phyloP scores from a whole-genome alignment of 1,140 invertebrate genomes.

The Drosophila eugracilis region DNA sequence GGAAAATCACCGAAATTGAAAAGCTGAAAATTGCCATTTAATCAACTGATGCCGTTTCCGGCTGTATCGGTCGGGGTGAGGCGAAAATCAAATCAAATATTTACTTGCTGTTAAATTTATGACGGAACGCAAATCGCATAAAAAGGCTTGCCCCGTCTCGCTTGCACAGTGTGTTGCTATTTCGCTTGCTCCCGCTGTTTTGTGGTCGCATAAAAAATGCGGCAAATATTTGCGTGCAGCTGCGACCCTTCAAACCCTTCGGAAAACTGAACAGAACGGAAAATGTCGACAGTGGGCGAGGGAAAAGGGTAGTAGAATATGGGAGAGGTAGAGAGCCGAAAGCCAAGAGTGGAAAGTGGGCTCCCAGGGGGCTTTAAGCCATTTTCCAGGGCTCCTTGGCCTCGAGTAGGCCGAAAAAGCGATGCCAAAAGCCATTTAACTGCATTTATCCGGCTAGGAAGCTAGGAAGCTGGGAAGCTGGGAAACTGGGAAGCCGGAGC shows the following conservation, averaged over 20 bases:
- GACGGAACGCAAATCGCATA: slow-evolving; percentile 68
- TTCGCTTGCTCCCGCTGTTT: slow-evolving; percentile 24
- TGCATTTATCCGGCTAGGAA: slow-evolving; percentile 61
- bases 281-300: background rate
- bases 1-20: slow-evolving; percentile 38
- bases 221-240: slow-evolving; percentile 73
- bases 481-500: slow-evolving; percentile 20
- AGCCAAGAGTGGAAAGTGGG: too few relatives aligned
- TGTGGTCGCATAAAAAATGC: slow-evolving; percentile 62
- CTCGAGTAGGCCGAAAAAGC: slow-evolving; percentile 18
- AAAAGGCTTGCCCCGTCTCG: slow-evolving; percentile 26
- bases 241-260: slow-evolving; percentile 39
- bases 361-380: background rate
- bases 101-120: slow-evolving; percentile 77
- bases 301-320: background rate
- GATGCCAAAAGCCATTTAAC: slow-evolving; percentile 58
- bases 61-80: slow-evolving; percentile 1
- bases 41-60: slow-evolving; percentile 49
- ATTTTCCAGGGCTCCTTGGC: slow-evolving; percentile 31
- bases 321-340: too few relatives aligned
- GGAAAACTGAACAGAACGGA: background rate
- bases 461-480: too few relatives aligned
- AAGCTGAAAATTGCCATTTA: slow-evolving; percentile 59
- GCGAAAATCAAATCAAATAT: slow-evolving; percentile 73
- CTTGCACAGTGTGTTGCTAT: background rate